These are phyloP conservation scores for Cerastoderma edule DNA, from an alignment of 2,888 invertebrate species.

Conservation along the genomic window DNA sequence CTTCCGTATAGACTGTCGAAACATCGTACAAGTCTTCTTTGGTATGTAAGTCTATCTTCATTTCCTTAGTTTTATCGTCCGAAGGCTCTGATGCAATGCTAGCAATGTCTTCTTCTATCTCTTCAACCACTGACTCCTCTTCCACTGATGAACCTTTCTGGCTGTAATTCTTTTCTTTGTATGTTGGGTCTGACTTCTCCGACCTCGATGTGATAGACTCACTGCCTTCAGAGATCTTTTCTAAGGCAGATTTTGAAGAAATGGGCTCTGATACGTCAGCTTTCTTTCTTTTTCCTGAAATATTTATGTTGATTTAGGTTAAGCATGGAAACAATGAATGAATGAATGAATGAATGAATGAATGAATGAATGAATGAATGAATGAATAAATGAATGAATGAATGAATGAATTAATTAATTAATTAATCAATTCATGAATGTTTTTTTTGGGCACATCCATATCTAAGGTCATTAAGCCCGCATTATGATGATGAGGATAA, in stretches of 20 bases:
- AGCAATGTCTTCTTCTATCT: constrained; percentile 49
- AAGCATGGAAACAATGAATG: too few species aligned
- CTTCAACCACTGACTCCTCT: constrained; percentile 32
- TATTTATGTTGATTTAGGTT: too few species aligned
- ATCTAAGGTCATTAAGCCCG: too few species aligned
- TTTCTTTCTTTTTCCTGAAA: too few species aligned
- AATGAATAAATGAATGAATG: too few species aligned
- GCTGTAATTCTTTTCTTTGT: constrained; percentile 33
- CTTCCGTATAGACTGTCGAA: constrained; percentile 59
- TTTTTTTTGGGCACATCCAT: too few species aligned
- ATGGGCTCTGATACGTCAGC: too few species aligned
- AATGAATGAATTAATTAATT: too few species aligned
- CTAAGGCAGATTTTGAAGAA: constrained; percentile 49
- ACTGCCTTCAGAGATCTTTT: constrained; percentile 75
- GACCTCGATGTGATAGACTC: constrained; percentile 56
- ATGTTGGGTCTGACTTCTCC: constrained; percentile 43
- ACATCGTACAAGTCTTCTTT: constrained; percentile 57
- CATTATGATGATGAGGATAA: too few species aligned
- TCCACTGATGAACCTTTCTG: constrained; percentile 21
- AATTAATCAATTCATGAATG: too few species aligned
- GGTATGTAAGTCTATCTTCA: constrained; percentile 52
- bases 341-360: too few species aligned
- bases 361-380: too few species aligned
- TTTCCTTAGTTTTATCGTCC: constrained; percentile 50
- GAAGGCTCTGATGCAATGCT: constrained; percentile 42